Percentiles rank a stretch among this genome's conserved stretches.
These are phyloP conservation scores for Drosophila arawakana DNA, from an alignment of 1,140 invertebrate species.

Conservation along the genomic window DNA sequence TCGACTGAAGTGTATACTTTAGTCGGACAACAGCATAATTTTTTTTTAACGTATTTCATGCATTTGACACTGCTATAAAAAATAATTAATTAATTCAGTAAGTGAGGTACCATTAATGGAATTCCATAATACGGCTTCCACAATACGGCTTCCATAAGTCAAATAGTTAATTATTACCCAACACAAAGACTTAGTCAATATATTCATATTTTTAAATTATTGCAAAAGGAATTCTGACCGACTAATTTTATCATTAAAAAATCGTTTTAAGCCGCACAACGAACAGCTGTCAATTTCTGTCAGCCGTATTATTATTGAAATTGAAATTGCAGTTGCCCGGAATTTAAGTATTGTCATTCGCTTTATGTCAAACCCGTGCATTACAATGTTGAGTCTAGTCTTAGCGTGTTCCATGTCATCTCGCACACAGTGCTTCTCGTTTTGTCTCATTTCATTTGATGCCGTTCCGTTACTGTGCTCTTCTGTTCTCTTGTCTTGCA, in stretches of 20 bases:
- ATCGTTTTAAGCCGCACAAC: constrained; percentile 15
- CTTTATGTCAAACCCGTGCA: constrained; percentile 29
- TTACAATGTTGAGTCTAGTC: constrained; percentile 31
- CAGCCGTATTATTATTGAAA: constrained; percentile 10
- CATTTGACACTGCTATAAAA: constrained; percentile 20
- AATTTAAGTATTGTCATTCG: constrained; percentile 22
- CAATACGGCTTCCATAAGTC: constrained; percentile 4
- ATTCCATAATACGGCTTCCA: not conserved
- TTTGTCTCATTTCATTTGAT: constrained; percentile 6
- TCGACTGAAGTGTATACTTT: too few relatives aligned
- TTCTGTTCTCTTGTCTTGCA: constrained; percentile 36
- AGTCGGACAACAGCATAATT: too few relatives aligned
- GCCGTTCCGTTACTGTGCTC: not conserved
- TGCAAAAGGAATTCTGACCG: not conserved
- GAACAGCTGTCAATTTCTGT: constrained; percentile 36
- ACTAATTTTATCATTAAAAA: constrained; percentile 9
- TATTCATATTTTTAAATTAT: not conserved
- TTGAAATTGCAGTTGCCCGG: constrained; percentile 19
- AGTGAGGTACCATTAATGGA: constrained; percentile 13
- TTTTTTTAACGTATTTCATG: not conserved
- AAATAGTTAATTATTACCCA: constrained; percentile 19
- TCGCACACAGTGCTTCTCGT: constrained; percentile 13
- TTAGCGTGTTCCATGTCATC: constrained; percentile 20
- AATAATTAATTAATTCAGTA: constrained; percentile 35
- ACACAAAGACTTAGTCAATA: constrained; percentile 8